These are phyloP conservation scores for Rhegmatorhina hoffmannsi DNA, from an alignment of 2,113 vertebrate genomes.

Conservation along the genomic window DNA sequence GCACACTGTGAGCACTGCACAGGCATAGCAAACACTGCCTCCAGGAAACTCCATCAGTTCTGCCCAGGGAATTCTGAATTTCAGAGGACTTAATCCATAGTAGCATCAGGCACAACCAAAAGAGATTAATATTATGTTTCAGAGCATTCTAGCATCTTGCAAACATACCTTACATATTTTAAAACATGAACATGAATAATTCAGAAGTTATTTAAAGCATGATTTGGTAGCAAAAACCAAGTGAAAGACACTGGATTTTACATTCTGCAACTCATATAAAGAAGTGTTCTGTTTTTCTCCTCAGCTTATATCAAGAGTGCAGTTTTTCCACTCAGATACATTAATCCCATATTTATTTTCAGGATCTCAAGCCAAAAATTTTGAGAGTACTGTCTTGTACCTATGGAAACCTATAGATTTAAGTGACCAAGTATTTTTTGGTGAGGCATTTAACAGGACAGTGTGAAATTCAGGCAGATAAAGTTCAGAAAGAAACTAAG, in stretches of 20 bases:
- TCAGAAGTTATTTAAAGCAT: neutral
- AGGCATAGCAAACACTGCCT: neutral
- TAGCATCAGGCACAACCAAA: accelerated
- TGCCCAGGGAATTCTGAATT: neutral
- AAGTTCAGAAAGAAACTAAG: neutral
- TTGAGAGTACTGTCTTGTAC: neutral
- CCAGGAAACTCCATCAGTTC: neutral
- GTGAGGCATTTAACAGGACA: neutral
- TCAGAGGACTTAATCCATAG: neutral
- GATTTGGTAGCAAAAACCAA: neutral
- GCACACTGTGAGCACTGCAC: neutral
- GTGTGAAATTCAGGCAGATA: neutral
- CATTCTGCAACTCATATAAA: neutral
- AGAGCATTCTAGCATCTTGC: neutral
- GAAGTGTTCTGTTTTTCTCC: neutral
- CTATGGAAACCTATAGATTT: neutral
- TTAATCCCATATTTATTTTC: neutral
- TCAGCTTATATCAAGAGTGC: neutral
- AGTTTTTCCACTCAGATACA: neutral
- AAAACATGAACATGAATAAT: neutral
- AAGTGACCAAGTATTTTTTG: neutral
- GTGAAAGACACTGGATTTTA: neutral
- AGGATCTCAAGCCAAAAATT: neutral
- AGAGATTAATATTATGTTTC: neutral
- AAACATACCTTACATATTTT: neutral